A percentile compares a stretch with the other conserved stretches of the same genome.
phyloP scores from a whole-genome alignment of 2,888 invertebrate species.

The Tineola bisselliella region DNA sequence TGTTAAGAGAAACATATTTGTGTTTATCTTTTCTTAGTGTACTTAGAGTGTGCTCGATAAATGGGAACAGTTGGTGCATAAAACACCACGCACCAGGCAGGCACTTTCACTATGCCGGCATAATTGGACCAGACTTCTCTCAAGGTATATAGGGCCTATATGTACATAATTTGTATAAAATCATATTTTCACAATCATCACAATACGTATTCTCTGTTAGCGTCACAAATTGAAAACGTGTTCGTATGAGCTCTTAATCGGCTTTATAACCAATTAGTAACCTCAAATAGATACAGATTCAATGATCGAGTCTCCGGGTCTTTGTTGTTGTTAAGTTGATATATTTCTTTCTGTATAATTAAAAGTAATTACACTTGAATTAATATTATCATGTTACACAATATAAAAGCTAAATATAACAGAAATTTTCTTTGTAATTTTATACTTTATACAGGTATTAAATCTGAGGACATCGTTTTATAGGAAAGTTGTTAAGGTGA shows the following conservation, averaged over 20 bases:
- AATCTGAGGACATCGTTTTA: no score
- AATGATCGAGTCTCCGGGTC: background rate
- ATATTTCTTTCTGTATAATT: background rate
- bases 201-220: background rate
- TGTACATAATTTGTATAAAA: background rate
- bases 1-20: background rate
- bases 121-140: no score
- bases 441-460: no score
- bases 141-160: no score
- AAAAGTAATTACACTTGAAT: no score
- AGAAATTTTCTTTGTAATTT: no score
- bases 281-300: background rate
- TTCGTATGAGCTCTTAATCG: background rate
- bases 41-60: background rate
- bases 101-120: no score
- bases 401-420: no score
- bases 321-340: background rate
- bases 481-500: no score
- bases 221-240: background rate
- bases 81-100: no score
- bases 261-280: background rate
- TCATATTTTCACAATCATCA: background rate
- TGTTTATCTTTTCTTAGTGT: background rate
- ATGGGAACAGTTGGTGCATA: no score
- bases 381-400: no score